Percentiles rank a stretch among this genome's conserved stretches.
These are phyloP conservation scores for Acanthisitta chloris DNA, from an alignment of 2,113 vertebrate species.

Conservation along the genomic window DNA sequence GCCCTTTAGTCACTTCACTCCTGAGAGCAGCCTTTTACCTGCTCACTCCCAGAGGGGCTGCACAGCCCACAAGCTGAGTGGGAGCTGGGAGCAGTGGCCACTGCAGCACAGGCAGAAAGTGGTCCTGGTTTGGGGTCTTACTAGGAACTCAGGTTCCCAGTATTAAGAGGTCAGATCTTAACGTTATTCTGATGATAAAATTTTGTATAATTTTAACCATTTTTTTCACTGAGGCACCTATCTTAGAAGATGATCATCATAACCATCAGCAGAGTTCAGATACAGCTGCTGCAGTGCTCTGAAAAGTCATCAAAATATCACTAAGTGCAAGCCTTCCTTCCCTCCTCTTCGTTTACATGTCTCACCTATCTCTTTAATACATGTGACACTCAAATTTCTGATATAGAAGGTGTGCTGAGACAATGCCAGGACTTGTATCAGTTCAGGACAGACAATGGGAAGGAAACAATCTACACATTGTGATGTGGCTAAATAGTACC, in stretches of 20 bases:
- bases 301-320: neutral
- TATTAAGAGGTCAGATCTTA: neutral
- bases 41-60: accelerated
- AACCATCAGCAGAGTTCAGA: neutral
- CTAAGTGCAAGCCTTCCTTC: neutral
- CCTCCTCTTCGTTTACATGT: neutral
- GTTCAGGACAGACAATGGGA: neutral
- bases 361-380: neutral
- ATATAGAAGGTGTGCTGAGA: neutral
- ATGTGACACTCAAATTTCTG: neutral
- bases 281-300: neutral
- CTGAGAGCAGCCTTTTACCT: neutral
- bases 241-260: neutral
- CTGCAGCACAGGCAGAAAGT: neutral
- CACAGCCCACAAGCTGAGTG: accelerated
- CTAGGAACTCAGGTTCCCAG: neutral
- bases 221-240: neutral
- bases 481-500: neutral
- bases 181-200: neutral
- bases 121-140: neutral
- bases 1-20: neutral
- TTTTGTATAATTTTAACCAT: neutral
- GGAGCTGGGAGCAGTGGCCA: neutral
- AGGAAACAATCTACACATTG: neutral
- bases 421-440: neutral